Evolutionary conservation across 1,140 invertebrate species (phyloP).

Genomic region (Eumeta japonica): DNA sequence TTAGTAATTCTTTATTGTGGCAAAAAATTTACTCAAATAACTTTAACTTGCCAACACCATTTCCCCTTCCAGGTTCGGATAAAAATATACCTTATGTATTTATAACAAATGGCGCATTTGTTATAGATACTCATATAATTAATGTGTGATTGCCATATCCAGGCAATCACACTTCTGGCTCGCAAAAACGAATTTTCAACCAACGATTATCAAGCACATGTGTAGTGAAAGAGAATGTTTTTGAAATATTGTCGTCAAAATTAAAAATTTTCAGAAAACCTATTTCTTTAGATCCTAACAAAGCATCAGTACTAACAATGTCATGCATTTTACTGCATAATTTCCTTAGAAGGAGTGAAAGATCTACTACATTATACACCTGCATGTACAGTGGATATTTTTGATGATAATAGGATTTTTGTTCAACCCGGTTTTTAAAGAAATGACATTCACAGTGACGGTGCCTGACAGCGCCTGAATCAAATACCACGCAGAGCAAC

Average conservation of each 20-base stretch:
- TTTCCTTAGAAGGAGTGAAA: constrained; percentile 18
- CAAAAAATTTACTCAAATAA: constrained; percentile 9
- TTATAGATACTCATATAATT: constrained; percentile 33
- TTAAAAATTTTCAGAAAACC: constrained; percentile 37
- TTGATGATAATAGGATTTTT: constrained; percentile 7
- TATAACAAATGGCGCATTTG: constrained; percentile 56
- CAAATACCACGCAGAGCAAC: constrained; percentile 8
- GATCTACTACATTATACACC: constrained; percentile 14
- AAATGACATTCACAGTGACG: constrained; percentile 6
- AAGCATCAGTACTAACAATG: constrained; percentile 17
- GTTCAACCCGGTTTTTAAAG: constrained; percentile 8
- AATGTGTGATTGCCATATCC: constrained; percentile 49
- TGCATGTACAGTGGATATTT: constrained; percentile 10
- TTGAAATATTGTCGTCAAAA: constrained; percentile 37
- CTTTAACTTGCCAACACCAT: constrained; percentile 20
- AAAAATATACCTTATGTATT: constrained; percentile 31
- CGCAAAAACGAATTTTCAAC: constrained; percentile 26
- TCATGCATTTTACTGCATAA: constrained; percentile 24
- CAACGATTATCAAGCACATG: constrained; percentile 23
- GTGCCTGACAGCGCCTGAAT: constrained; percentile 5
- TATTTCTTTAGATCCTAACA: constrained; percentile 22
- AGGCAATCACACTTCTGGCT: constrained; percentile 12
- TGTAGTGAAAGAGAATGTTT: constrained; percentile 46
- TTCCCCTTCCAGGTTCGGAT: constrained; percentile 17
- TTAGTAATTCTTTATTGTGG: constrained; percentile 10